Evolutionary conservation across 2,113 vertebrate genomes (phyloP), one percentile per base, ranked within the genome.

Genomic region (Charina bottae): DNA sequence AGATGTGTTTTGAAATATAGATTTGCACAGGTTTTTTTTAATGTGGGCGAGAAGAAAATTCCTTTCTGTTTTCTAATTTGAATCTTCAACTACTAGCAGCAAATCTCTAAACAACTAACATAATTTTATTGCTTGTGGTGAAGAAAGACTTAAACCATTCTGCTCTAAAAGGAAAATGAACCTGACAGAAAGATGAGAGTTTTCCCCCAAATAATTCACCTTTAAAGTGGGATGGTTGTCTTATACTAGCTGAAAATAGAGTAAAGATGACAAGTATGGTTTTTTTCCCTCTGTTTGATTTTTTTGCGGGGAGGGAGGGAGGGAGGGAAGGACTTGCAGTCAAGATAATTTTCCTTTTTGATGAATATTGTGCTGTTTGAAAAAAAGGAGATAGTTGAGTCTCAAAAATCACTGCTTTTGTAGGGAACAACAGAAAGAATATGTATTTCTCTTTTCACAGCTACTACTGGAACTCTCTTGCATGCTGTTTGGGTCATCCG

Each of bases 71-170:
- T 23, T 90, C 42, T 53, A 49, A 15, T 84, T 84, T 90, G 78
- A 90, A 62, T 49, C 21, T 56, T 60, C 37, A 59, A 60, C 24
- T 58, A 59, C 89, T 46, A 85, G 42, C 17, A n/a, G 87, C 95
- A 19, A 26, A 85, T 0, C 5, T 56, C 15, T 87, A 64, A 6
- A 89, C 0, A 12, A 94, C 0, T 5, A 87, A 56, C 11, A 4
- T 64, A 26, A 4, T 0, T 3, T 21, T 85, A 9, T 62, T 62
- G 33, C 89, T 90, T 26, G 4, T 33, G 28, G 54, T n/a, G 42
- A 85, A 53, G 24, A n/a, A 49, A 85, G 37, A 24, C 28, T 53
- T 62, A 49, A 85, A 85, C 49, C 42, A 60, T 90, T 26, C 33
- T 78, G 72, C 72, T 42, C 17, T 42, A 42, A 78, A 78, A 37